Base-by-base conservation (phyloP, 2,888 invertebrate species). In the Drosophila mulleri region DNA sequence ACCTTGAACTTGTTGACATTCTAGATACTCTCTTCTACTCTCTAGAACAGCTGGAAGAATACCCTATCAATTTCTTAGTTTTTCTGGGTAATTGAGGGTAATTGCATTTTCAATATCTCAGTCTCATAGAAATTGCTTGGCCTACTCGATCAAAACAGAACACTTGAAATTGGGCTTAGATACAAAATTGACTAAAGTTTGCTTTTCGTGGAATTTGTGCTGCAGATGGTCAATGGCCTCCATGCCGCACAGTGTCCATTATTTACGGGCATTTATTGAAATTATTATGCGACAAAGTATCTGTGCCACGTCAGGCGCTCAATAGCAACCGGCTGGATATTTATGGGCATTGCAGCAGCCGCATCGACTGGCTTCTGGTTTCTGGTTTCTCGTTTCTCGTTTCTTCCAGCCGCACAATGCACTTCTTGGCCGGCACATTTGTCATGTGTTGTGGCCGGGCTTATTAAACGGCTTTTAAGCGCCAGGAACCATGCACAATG, bases 391-490 rank as follows among this genome's bases (percentile, higher is more conserved):
- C n/a, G n/a, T n/a, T n/a, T n/a, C 41, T 62, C 47, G 53, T 26
- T 45, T 35, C 41, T 62, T 72, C 32, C 50, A 18, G 44, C 60
- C 35, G 45, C 56, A 70, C 70, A 73, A 68, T 74, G 77, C 74
- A 74, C 71, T 68, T 64, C 62, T 72, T 78, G 78, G 72, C 23
- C 65, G 69, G 61, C 72, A 76, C 78, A 82, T 84, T 85, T 81
- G 83, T 85, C 88, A 83, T 74, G 76, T 80, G 68, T 73, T 88
- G 81, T 79, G 83, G 85, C 57, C 68, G 54, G 77, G 83, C 79
- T 84, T 87, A 87, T 84, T 84, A 85, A 84, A 88, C 81, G 84
- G 85, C 85, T 81, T 85, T 84, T 88, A 84, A 88, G 77, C 85
- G 78, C 64, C 78, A 66, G 70, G 44, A 73, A 69, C 16, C 57